Conservation (phyloP, 2,797 vertebrate genomes). For the Dryobates pubescens region DNA sequence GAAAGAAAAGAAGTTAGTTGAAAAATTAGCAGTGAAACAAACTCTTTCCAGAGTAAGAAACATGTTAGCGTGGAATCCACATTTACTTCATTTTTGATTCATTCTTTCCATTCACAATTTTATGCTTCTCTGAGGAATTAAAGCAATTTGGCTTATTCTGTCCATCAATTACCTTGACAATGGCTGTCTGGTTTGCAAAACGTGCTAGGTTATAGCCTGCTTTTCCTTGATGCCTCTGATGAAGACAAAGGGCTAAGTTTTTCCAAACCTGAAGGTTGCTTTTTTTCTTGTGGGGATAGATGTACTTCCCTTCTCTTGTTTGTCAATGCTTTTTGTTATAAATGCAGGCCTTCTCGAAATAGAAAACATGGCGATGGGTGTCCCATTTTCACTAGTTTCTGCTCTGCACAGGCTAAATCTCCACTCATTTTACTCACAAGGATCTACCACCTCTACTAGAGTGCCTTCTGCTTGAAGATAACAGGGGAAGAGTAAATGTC, state of each 20-base stretch:
- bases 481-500: not conserved
- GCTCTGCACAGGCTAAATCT: not conserved
- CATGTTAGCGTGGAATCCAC: not conserved
- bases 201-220: not conserved
- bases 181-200: not conserved
- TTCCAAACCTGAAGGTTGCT: not conserved
- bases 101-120: not conserved
- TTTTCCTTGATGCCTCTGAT: not conserved
- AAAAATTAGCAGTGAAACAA: not conserved
- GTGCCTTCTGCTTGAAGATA: not conserved
- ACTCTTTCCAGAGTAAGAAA: not conserved
- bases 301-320: not conserved
- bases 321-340: not conserved
- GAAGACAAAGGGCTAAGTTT: not conserved
- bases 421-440: not conserved
- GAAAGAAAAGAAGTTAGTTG: not conserved
- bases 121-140: not conserved
- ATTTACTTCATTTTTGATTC: not conserved
- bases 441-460: not conserved
- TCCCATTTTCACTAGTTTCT: not conserved
- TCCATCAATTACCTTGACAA: not conserved
- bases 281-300: not conserved
- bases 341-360: not conserved
- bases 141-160: not conserved
- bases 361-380: not conserved